Evolutionary conservation across 2,888 invertebrate species (phyloP).

Genomic region (Muschampia plurimacula): DNA sequence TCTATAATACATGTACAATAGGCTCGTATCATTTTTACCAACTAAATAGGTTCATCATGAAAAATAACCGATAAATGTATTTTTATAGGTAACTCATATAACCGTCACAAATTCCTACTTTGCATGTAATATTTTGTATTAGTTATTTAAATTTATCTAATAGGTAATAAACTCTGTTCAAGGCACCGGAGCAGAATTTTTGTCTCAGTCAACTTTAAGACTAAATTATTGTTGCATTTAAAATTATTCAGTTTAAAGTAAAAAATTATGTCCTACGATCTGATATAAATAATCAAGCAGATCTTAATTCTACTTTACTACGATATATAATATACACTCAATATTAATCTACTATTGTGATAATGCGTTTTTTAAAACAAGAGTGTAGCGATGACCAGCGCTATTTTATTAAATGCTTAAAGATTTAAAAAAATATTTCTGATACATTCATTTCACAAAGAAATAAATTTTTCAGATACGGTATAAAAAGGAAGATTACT

Average conservation of each 20-base stretch:
- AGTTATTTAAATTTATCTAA: neutral
- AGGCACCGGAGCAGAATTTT: slow-evolving; percentile 3
- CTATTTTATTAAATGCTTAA: slow-evolving; percentile 7
- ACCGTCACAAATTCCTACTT: slow-evolving; percentile 1
- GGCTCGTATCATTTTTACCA: neutral
- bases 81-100: neutral
- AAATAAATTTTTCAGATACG: neutral
- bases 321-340: neutral
- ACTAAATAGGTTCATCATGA: neutral
- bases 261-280: neutral
- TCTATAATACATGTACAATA: neutral
- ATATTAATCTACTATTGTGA: slow-evolving; percentile 4
- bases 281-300: neutral
- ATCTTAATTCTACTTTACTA: neutral
- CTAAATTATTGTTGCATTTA: slow-evolving; percentile 1
- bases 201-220: neutral
- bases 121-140: neutral
- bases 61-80: neutral
- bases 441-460: neutral
- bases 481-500: neutral
- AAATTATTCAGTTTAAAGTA: neutral
- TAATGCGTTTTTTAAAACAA: neutral
- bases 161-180: neutral
- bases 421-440: neutral
- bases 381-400: neutral